Percentiles rank a stretch among this genome's conserved stretches.
Conservation (phyloP, 2,888 invertebrate species). For the Clitarchus hookeri region DNA sequence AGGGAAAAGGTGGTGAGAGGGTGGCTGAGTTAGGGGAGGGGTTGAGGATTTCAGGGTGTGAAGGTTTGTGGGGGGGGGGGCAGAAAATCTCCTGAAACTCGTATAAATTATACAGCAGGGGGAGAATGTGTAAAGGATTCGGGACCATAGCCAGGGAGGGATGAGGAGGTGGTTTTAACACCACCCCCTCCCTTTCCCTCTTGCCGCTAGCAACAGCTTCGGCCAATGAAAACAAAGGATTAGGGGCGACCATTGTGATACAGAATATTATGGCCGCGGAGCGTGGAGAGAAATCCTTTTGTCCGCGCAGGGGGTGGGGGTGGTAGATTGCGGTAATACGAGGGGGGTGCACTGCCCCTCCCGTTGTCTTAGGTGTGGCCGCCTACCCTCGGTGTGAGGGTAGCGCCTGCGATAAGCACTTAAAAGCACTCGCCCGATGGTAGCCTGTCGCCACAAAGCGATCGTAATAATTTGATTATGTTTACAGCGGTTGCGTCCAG, state of each 20-base stretch:
- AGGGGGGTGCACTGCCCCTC: not conserved
- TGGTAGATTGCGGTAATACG: slow-evolving; percentile 27
- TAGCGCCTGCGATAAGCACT: not conserved
- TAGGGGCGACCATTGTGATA: slow-evolving; percentile 11
- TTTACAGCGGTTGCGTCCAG: not conserved
- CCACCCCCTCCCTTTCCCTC: not conserved
- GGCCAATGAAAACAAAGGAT: slow-evolving; percentile 21
- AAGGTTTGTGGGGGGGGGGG: not conserved
- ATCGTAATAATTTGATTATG: not conserved
- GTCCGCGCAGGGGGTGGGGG: not conserved
- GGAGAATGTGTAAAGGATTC: slow-evolving; percentile 5
- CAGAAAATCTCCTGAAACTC: slow-evolving; percentile 15
- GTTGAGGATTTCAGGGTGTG: not conserved
- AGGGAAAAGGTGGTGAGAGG: not conserved
- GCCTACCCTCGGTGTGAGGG: not conserved
- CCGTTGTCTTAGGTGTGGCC: not conserved
- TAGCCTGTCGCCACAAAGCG: not conserved
- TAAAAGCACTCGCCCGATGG: not conserved
- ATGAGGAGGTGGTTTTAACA: not conserved
- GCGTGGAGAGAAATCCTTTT: not conserved
- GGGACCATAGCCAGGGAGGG: not conserved
- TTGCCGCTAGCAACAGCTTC: not conserved
- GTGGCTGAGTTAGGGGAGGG: too few relatives aligned
- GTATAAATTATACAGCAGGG: slow-evolving; percentile 26
- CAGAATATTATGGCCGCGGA: not conserved